Base-by-base conservation (phyloP, 1,140 invertebrate species). In the Drosophila ercepeae region DNA sequence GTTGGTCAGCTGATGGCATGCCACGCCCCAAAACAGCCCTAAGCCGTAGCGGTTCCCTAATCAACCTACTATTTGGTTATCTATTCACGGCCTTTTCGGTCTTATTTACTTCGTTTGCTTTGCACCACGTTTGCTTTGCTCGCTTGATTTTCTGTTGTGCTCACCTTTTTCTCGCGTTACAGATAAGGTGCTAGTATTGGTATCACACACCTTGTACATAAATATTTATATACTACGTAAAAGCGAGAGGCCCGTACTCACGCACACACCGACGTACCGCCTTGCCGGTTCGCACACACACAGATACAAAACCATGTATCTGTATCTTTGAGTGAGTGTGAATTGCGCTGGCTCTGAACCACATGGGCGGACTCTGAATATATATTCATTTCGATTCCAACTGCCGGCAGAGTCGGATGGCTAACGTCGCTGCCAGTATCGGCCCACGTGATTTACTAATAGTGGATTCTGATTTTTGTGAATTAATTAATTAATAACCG, bases 121-220 rank as follows among this genome's bases (percentile, higher is more conserved):
- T 60, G n/a, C 57, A 39, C 55, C 23, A 7, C 34, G 19, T 73
- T 73, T 72, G 68, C 52, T 61, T 76, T 81, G 55, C 75, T 75
- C 60, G 58, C 75, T 68, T 84, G 60, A 61, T 73, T 75, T 83
- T 84, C 75, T 84, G 81, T 84, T 84, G 81, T 84, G 81, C 81
- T 84, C 81, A 84, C 81, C 72, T 79, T 86, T 84, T 84, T 84
- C 81, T 81, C 71, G 60, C 54, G 23, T 60, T 79, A 69, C 71
- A 67, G 34, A 58, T 11, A 42, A 2, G 3, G 34, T 5, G 23
- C 23, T 23, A 39, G 61, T 41, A 27, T 60, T 53, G 36, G 61
- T 41, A 36, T 60, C 32, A 14, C n/a, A 3, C 34, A 9, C 34
- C 34, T 13, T 4, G n/a, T 39, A 8, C 13, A 14, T 39, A 16